Evolutionary conservation across 2,888 invertebrate species (phyloP).

Genomic region (Amiota mariae): DNA sequence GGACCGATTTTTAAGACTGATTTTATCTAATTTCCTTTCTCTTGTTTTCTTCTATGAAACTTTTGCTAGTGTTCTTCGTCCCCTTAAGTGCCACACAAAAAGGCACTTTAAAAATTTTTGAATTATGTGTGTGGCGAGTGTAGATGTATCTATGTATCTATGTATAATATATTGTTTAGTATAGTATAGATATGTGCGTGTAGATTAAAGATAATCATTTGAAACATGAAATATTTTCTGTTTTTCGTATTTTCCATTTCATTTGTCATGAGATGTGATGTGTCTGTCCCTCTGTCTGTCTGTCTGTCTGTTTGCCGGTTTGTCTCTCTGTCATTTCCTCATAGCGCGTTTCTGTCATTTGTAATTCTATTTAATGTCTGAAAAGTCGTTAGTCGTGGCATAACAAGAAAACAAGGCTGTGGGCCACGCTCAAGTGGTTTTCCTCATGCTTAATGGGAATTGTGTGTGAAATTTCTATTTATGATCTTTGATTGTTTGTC

Average conservation of each 20-base stretch:
- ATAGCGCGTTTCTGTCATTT: no score
- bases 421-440: no score
- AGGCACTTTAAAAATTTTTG: slow-evolving; percentile 26
- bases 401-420: no score
- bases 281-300: no score
- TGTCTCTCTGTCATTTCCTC: not conserved
- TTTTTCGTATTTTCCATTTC: slow-evolving; percentile 24
- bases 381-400: no score
- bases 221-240: slow-evolving; percentile 26
- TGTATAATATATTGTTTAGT: not conserved
- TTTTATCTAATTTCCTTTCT: not conserved
- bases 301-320: not conserved
- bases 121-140: not conserved
- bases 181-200: slow-evolving; percentile 2
- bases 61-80: not conserved
- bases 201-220: slow-evolving; percentile 26
- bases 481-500: no score
- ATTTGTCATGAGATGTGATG: not conserved
- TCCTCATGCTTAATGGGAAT: no score
- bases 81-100: not conserved
- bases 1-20: slow-evolving; percentile 11
- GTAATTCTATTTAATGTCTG: no score
- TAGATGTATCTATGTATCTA: not conserved
- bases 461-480: no score
- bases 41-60: not conserved